These are phyloP conservation scores for Nesometra sesokonis DNA, from an alignment of 35 echinoderm and acorn worm species.

Conservation along the genomic window DNA sequence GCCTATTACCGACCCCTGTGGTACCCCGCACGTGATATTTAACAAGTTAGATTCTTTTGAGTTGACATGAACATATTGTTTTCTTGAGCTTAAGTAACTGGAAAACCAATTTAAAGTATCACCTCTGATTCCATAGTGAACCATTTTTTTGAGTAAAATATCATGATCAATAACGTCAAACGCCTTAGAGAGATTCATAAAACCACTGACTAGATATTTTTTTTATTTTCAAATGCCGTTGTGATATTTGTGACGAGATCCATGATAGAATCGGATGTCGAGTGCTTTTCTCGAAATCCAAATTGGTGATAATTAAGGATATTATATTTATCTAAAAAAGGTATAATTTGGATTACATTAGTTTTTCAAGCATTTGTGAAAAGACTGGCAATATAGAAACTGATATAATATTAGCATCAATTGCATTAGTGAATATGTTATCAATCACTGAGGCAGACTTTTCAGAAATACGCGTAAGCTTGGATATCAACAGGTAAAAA, in stretches of 20 bases:
- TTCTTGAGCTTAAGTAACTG: background rate
- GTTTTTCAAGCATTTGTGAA: background rate
- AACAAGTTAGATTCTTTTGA: background rate
- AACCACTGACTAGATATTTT: background rate
- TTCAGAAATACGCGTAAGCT: too few relatives aligned
- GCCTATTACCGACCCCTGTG: background rate
- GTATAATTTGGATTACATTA: background rate
- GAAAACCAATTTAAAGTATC: background rate
- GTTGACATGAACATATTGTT: background rate
- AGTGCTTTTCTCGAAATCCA: background rate
- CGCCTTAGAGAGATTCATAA: background rate
- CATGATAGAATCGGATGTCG: background rate
- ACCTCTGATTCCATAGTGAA: background rate
- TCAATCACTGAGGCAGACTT: too few relatives aligned
- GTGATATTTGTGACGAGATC: background rate
- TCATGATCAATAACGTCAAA: background rate
- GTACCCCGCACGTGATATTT: background rate
- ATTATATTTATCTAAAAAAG: background rate
- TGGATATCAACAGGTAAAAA: too few relatives aligned
- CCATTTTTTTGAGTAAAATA: background rate
- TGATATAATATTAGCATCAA: too few relatives aligned
- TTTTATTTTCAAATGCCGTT: background rate
- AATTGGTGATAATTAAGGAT: background rate
- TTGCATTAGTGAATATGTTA: too few relatives aligned
- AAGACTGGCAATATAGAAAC: background rate